Evolutionary conservation across 2,888 invertebrate genomes (phyloP).

Genomic region (Lycocerus yunnanus): DNA sequence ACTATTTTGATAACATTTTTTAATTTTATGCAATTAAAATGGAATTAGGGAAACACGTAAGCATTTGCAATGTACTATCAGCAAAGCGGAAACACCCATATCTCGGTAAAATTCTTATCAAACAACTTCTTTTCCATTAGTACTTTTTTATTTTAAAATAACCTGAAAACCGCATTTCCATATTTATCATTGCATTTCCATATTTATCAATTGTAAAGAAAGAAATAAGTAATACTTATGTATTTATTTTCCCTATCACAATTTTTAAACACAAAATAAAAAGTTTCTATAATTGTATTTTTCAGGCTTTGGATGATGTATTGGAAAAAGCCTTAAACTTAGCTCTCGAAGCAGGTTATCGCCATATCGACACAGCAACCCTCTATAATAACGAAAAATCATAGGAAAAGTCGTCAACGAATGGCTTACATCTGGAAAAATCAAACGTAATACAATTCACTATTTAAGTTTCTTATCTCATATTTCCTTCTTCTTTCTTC

Average conservation of each 20-base stretch:
- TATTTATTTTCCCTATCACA: background rate
- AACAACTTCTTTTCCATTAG: background rate
- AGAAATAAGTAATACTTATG: too few relatives aligned
- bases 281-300: slow-evolving; percentile 23
- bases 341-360: slow-evolving; percentile 73
- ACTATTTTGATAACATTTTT: too few relatives aligned
- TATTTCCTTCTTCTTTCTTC: background rate
- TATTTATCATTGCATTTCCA: too few relatives aligned
- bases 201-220: too few relatives aligned
- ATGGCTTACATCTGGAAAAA: background rate
- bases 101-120: background rate
- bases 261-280: slow-evolving; percentile 7
- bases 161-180: background rate
- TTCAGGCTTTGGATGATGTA: slow-evolving; percentile 64
- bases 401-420: slow-evolving; percentile 60
- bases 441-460: background rate
- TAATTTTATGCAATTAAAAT: background rate
- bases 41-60: background rate
- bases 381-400: slow-evolving; percentile 69
- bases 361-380: slow-evolving; percentile 71
- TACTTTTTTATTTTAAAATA: background rate
- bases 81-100: background rate
- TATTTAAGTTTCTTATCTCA: background rate
- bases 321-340: slow-evolving; percentile 64
- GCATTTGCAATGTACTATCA: background rate